Base-by-base conservation (phyloP, 2,113 vertebrate species). In the Nettapus auritus region DNA sequence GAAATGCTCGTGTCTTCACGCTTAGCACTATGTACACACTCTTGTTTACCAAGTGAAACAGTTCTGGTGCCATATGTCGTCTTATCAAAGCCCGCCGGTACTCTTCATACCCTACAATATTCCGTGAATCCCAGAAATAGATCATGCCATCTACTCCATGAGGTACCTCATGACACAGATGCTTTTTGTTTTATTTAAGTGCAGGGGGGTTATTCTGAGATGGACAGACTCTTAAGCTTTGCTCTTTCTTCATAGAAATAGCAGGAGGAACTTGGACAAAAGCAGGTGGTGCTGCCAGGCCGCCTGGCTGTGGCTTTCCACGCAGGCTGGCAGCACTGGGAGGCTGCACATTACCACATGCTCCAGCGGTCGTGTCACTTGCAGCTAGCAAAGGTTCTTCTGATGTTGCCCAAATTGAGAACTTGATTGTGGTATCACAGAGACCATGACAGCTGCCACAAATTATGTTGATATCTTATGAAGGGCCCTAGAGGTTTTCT, bases 111-210 rank as follows among this genome's bases (percentile, higher is more conserved):
- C 86, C 87, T 63, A 50, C 63, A 82, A 42, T 78, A 53, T 57
- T 63, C 69, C 68, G 59, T 84, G 66, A 88, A 87, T 94, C 93
- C 91, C 80, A 82, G 88, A 96, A 88, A 88, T 93, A 74, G 26
- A 29, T 82, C 46, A 13, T 77, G 69, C 78, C 66, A 87, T 94
- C 74, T 69, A 86, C 96, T 92, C 82, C 66, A 94, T 82, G 52
- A 91, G 63, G 78, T 94, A 91, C 88, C 81, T 92, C 44, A 26
- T 93, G 90, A 82, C 57, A 85, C 74, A 78, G 56, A 89, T 96
- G 82, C 83, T 90, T 93, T 97, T 93, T 91, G 77, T 77, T 89
- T 59, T 73, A 50, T 94, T 96, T 96, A 93, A 70, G 0, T 36
- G 19, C 28, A 59, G 76, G 68, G 50, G 33, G 28, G 33, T 86